phyloP scores from a whole-genome alignment of 2,113 vertebrate species.

The Alectura lathami region DNA sequence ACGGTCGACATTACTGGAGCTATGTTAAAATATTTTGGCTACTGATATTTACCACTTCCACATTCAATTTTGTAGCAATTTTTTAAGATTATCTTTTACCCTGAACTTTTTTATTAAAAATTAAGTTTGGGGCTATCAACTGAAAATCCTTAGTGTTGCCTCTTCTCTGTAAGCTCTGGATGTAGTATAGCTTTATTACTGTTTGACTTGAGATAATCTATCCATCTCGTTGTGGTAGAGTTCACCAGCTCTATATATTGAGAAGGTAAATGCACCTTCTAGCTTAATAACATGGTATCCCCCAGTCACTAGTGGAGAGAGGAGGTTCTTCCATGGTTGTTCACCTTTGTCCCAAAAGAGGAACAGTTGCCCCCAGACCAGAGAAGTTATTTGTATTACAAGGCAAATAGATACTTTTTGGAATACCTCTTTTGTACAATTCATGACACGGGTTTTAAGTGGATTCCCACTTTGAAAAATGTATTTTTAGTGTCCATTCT shows the following conservation, averaged over 20 bases:
- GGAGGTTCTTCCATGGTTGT: neutral
- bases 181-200: neutral
- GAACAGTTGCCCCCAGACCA: neutral
- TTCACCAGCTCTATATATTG: neutral
- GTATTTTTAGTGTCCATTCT: neutral
- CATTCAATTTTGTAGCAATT: neutral
- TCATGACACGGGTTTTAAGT: neutral
- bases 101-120: neutral
- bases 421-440: neutral
- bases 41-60: neutral
- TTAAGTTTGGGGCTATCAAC: neutral
- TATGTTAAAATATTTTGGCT: rapidly evolving
- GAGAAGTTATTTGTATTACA: neutral
- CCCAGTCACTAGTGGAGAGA: neutral
- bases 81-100: neutral
- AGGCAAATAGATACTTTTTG: neutral
- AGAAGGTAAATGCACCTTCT: neutral
- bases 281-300: neutral
- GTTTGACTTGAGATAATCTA: neutral
- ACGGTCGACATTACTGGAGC: neutral
- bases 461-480: neutral
- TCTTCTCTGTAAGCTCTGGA: neutral
- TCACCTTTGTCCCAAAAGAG: neutral
- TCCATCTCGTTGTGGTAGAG: neutral
- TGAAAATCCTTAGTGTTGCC: neutral